Base-by-base conservation (phyloP, 2,113 vertebrate genomes). In the Emberiza fucata region DNA sequence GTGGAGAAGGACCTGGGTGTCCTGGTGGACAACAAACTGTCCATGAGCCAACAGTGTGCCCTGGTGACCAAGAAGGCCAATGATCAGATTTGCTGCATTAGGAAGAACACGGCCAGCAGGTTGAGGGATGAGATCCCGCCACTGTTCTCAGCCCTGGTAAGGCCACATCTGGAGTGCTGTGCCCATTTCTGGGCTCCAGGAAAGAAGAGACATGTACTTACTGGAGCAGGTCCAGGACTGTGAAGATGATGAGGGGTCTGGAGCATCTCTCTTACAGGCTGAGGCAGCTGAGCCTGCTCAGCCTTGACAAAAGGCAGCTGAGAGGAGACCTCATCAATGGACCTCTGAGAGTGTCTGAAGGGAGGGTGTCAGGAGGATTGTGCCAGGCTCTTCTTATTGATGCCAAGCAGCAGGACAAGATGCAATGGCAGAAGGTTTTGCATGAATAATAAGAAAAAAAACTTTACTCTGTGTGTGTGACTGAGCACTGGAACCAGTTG, bases 61-160 rank as follows among this genome's bases (percentile, higher is more conserved):
- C 24, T 21, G 3, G 5, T 12, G 56, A 21, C 5, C 31, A 56
- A 27, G 40, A 21, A 21, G 40, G 18, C 5, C 19, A 29, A 2
- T 16, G 35, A 17, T 56, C 37, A 27, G 10, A 21, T 47, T 39
- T 27, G 14, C 25, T 35, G 39, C 39, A 25, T 14, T 14, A 14
- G 40, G 42, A 48, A 21, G 7, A 35, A 13, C 29, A n/a, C 6
- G 1, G 20, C 3, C 16, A 70, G 15, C n/a, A 61, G 29, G 24
- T 14, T 0, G 0, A 70, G 48, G n/a, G 20, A 40, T 13, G 13
- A 2, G 20, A 40, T 63, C 24, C 40, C 71, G 21, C 17, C 3
- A 2, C n/a, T 54, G 1, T 35, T 1, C 29, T 63, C 24, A 54
- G 29, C 16, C 11, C 29, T 35, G 14, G 13, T 35, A 1, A 40